Evolutionary conservation across 2,888 invertebrate genomes (phyloP).

Genomic region (Netelia inedita): DNA sequence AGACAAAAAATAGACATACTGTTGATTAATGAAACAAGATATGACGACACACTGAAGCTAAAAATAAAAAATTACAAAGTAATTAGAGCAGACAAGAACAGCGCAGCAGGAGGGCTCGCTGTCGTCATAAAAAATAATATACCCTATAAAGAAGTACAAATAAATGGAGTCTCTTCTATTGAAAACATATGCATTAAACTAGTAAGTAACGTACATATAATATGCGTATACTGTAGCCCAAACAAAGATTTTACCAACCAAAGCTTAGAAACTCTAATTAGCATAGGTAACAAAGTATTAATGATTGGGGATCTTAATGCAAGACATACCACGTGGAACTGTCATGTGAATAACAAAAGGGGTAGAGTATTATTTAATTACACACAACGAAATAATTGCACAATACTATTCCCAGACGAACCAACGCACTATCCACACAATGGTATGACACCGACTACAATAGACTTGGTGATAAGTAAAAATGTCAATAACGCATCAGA

Average conservation of each 20-base stretch:
- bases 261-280: slow-evolving; percentile 61
- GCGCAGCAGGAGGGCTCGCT: slow-evolving; percentile 64
- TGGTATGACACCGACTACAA: slow-evolving; percentile 55
- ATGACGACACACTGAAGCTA: slow-evolving; percentile 57
- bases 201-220: slow-evolving; percentile 57
- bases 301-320: slow-evolving; percentile 69
- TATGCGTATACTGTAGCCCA: slow-evolving; percentile 65
- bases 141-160: slow-evolving; percentile 47
- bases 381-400: slow-evolving; percentile 49
- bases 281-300: slow-evolving; percentile 64
- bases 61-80: slow-evolving; percentile 69
- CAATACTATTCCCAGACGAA: slow-evolving; percentile 53
- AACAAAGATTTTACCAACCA: slow-evolving; percentile 45
- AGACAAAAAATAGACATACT: slow-evolving; percentile 67
- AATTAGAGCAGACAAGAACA: slow-evolving; percentile 66
- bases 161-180: slow-evolving; percentile 47
- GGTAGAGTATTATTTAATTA: slow-evolving; percentile 56
- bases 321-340: slow-evolving; percentile 64
- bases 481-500: slow-evolving; percentile 48
- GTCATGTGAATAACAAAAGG: slow-evolving; percentile 52
- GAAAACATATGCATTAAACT: slow-evolving; percentile 64
- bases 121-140: slow-evolving; percentile 62
- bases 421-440: slow-evolving; percentile 69
- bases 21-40: slow-evolving; percentile 68
- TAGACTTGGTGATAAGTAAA: slow-evolving; percentile 66